phyloP scores from a whole-genome alignment of 2,797 vertebrate genomes.

The Pogonophryne albipinna region DNA sequence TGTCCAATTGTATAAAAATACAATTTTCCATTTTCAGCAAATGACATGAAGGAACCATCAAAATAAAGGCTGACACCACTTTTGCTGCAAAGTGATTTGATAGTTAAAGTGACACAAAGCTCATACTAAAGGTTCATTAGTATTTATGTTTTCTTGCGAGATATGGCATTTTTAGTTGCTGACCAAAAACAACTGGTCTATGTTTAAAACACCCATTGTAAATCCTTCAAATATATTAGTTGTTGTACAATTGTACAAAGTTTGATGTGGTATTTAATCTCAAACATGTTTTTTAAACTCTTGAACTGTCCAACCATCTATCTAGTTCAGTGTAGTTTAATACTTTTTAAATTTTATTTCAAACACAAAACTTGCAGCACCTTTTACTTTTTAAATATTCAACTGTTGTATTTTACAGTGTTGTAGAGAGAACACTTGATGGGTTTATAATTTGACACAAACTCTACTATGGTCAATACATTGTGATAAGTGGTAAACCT shows the following conservation, averaged over 20 bases:
- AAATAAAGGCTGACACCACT: conserved; percentile 1
- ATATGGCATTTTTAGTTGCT: neutral
- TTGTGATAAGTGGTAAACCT: conserved; percentile 12
- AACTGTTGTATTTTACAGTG: conserved; percentile 18
- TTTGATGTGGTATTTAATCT: conserved; percentile 27
- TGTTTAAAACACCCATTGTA: conserved; percentile 16
- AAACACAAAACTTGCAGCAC: conserved; percentile 24
- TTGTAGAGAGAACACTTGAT: conserved; percentile 18
- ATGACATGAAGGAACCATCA: neutral
- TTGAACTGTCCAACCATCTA: conserved; percentile 4
- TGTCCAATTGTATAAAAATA: conserved; percentile 9
- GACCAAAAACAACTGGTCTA: conserved; percentile 24
- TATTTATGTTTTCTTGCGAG: neutral
- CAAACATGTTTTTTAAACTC: conserved; percentile 29
- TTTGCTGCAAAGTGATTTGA: neutral
- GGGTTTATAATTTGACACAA: conserved; percentile 6
- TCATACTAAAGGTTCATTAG: neutral
- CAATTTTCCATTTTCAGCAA: neutral
- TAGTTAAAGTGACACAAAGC: neutral
- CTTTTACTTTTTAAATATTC: conserved; percentile 9
- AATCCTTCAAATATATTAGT: conserved; percentile 15
- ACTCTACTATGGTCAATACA: neutral
- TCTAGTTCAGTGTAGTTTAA: conserved; percentile 3
- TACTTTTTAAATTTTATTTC: neutral
- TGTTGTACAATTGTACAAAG: conserved; percentile 34